Conservation (phyloP, 2,888 invertebrate species). For the Agelastica alni region DNA sequence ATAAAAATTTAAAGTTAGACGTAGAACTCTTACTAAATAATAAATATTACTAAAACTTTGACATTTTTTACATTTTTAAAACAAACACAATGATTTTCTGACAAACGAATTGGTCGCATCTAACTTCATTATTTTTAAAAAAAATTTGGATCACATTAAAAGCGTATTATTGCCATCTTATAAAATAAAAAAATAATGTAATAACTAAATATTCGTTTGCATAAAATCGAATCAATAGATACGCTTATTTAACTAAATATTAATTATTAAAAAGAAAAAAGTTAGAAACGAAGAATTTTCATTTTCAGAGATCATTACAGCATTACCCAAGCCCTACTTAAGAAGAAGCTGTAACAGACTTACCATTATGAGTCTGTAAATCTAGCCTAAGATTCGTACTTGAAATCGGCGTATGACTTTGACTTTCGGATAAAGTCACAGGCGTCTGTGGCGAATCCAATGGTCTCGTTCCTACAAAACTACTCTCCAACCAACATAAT, state of each 20-base stretch:
- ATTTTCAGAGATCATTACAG: neutral
- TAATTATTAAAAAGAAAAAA: no score
- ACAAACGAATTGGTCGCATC: no score
- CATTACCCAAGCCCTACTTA: conserved; percentile 13
- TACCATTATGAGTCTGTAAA: conserved; percentile 56
- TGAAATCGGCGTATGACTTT: conserved; percentile 48
- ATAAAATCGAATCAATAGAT: no score
- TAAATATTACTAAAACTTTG: conserved; percentile 4
- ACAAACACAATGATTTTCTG: no score
- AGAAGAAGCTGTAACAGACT: conserved; percentile 56
- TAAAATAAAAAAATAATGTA: neutral
- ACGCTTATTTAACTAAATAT: no score
- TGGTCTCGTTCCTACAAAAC: conserved; percentile 85
- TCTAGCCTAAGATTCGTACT: conserved; percentile 61
- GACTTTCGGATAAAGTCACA: conserved; percentile 51
- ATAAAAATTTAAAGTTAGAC: no score
- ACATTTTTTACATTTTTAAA: conserved; percentile 10
- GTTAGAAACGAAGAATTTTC: neutral
- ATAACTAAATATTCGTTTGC: no score
- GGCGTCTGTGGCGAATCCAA: conserved; percentile 86
- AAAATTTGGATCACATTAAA: neutral
- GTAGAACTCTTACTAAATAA: no score
- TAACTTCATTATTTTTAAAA: no score
- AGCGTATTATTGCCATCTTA: neutral
- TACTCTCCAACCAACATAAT: conserved; percentile 90